Evolutionary conservation across 2,888 invertebrate genomes (phyloP).

Genomic region (Luperina testacea): DNA sequence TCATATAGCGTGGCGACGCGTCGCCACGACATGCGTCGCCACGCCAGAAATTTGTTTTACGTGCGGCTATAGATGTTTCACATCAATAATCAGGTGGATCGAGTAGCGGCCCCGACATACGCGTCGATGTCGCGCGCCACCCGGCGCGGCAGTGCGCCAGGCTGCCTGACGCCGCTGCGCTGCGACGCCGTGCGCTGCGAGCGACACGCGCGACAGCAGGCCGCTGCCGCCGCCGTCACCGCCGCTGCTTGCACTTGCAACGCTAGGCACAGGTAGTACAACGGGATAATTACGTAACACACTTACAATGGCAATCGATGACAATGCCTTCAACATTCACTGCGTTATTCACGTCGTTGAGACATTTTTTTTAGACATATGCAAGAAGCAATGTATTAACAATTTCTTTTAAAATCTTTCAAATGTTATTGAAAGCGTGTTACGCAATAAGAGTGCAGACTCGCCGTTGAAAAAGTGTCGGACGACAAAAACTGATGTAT

Average conservation of each 20-base stretch:
- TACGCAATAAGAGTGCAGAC: neutral
- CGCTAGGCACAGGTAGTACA: conserved; percentile 76
- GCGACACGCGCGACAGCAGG: conserved; percentile 81
- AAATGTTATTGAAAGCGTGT: neutral
- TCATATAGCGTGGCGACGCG: too few species aligned
- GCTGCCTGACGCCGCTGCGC: conserved; percentile 38
- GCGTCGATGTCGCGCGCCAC: conserved; percentile 90
- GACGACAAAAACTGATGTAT: neutral
- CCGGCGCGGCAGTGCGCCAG: conserved; percentile 79
- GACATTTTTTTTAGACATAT: neutral
- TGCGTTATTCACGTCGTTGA: neutral
- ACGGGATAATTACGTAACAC: conserved; percentile 2
- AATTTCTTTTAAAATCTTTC: neutral
- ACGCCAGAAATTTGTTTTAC: too few species aligned
- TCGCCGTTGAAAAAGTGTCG: neutral
- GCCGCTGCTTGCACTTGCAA: conserved; percentile 80
- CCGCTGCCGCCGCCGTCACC: conserved; percentile 79
- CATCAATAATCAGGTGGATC: conserved; percentile 89
- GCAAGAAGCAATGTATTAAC: neutral
- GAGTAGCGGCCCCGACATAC: conserved; percentile 92
- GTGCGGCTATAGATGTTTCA: too few species aligned
- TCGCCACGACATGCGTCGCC: too few species aligned
- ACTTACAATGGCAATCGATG: neutral
- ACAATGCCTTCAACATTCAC: neutral
- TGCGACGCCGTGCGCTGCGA: conserved; percentile 67